A percentile compares a stretch with the other conserved stretches of the same genome.
phyloP scores from a whole-genome alignment of 2,888 invertebrate genomes.

The Calliphora vomitoria region DNA sequence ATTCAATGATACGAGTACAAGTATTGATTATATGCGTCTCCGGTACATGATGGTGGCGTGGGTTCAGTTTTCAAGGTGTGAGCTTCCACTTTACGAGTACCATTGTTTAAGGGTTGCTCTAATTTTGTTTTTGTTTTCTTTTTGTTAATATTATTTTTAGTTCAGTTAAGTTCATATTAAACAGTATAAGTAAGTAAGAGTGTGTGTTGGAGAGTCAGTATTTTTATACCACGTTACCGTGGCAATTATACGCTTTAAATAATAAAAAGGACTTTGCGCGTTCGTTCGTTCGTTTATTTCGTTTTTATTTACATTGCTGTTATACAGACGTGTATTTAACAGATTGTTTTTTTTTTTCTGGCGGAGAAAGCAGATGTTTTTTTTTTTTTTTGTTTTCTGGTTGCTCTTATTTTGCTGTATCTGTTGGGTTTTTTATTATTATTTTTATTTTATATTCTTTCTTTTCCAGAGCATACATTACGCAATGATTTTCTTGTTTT shows the following conservation, averaged over 20 bases:
- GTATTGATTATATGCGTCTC: conserved; percentile 63
- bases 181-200: neutral
- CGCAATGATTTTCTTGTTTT: conserved; percentile 77
- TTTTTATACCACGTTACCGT: conserved; percentile 70
- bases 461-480: conserved; percentile 75
- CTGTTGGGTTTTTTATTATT: conserved; percentile 6
- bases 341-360: conserved; percentile 70
- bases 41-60: conserved; percentile 65
- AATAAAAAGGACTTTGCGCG: conserved; percentile 55
- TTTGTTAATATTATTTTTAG: neutral
- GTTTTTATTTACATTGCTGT: conserved; percentile 33
- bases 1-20: conserved; percentile 38
- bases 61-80: conserved; percentile 69
- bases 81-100: conserved; percentile 48
- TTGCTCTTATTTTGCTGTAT: conserved; percentile 62
- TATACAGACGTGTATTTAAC: conserved; percentile 58
- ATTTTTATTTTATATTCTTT: conserved; percentile 25
- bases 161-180: conserved; percentile 53
- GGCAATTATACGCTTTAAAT: conserved; percentile 71
- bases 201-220: conserved; percentile 42
- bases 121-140: conserved; percentile 9
- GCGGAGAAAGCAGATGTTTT: conserved; percentile 76
- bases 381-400: conserved; percentile 27
- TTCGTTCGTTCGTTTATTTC: conserved; percentile 29
- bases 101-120: conserved; percentile 68